Evolutionary conservation across 2,888 invertebrate species (phyloP).

Genomic region (Drosophila antonietae): DNA sequence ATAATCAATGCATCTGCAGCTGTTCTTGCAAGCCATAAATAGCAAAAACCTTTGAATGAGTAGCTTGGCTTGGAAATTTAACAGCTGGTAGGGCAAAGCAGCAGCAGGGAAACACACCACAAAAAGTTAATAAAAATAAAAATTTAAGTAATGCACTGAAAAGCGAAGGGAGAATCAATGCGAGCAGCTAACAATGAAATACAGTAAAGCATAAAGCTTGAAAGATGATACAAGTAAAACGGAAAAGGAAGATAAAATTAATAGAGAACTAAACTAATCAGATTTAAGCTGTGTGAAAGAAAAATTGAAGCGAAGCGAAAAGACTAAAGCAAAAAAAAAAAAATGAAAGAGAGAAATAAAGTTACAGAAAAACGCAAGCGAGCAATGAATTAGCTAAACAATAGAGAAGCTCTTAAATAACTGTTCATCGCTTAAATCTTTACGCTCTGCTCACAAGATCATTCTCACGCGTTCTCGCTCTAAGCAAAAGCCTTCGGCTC

Average conservation of each 20-base stretch:
- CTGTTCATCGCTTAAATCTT: too few relatives aligned
- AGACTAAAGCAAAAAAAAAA: too few relatives aligned
- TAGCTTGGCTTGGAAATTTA: too few relatives aligned
- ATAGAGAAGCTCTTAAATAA: too few relatives aligned
- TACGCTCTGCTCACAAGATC: too few relatives aligned
- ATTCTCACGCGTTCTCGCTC: too few relatives aligned
- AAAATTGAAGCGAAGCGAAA: neutral
- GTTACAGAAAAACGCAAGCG: too few relatives aligned
- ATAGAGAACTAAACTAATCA: neutral
- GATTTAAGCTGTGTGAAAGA: neutral
- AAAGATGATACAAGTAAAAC: neutral
- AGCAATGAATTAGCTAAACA: too few relatives aligned
- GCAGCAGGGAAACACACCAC: neutral
- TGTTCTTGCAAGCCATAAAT: neutral
- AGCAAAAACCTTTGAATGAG: neutral
- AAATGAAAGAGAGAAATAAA: too few relatives aligned
- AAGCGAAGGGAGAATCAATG: neutral
- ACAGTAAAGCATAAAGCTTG: neutral
- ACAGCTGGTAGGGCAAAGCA: neutral
- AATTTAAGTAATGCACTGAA: neutral
- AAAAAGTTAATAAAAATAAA: neutral
- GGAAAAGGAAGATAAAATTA: neutral
- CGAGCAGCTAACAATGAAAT: neutral
- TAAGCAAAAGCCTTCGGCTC: too few relatives aligned
- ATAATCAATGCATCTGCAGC: neutral